Conservation (phyloP, 2,797 vertebrate species). For the Knipowitschia caucasica region DNA sequence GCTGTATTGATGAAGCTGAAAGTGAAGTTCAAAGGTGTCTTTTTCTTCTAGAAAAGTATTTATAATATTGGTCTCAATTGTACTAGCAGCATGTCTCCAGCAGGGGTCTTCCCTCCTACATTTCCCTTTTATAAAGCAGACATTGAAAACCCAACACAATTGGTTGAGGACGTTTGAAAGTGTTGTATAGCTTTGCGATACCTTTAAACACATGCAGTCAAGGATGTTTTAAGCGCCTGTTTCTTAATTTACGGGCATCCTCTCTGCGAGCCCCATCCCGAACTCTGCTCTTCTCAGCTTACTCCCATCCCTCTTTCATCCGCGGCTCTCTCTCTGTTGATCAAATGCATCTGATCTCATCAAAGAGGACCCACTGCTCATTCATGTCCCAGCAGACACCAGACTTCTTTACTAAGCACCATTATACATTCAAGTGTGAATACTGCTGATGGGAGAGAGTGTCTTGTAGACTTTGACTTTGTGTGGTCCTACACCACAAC, state of each 20-base stretch:
- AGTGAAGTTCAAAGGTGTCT: too few relatives aligned
- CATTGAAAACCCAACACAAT: slow-evolving; percentile 9
- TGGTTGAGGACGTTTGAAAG: neutral
- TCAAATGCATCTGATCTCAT: slow-evolving; percentile 76
- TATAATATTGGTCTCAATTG: slow-evolving; percentile 37
- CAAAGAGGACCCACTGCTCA: slow-evolving; percentile 72
- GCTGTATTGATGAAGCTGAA: too few relatives aligned
- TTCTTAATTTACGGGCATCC: slow-evolving; percentile 56
- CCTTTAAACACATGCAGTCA: slow-evolving; percentile 9
- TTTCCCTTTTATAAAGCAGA: slow-evolving; percentile 19
- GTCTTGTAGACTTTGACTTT: slow-evolving; percentile 67
- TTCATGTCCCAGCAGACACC: slow-evolving; percentile 68
- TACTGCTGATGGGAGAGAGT: slow-evolving; percentile 58
- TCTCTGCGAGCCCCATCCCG: slow-evolving; percentile 57
- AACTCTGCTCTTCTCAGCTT: slow-evolving; percentile 42
- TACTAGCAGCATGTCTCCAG: slow-evolving; percentile 58
- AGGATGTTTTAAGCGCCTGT: slow-evolving; percentile 28
- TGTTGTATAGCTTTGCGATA: slow-evolving; percentile 22
- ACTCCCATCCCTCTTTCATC: slow-evolving; percentile 58
- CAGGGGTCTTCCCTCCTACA: slow-evolving; percentile 73
- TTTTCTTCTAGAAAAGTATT: too few relatives aligned
- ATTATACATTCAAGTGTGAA: slow-evolving; percentile 71
- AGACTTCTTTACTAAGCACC: slow-evolving; percentile 67
- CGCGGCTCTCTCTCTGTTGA: slow-evolving; percentile 69
- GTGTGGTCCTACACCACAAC: slow-evolving; percentile 64